phyloP scores from a whole-genome alignment of 2,113 vertebrate species.

The Lipophrys pholis region DNA sequence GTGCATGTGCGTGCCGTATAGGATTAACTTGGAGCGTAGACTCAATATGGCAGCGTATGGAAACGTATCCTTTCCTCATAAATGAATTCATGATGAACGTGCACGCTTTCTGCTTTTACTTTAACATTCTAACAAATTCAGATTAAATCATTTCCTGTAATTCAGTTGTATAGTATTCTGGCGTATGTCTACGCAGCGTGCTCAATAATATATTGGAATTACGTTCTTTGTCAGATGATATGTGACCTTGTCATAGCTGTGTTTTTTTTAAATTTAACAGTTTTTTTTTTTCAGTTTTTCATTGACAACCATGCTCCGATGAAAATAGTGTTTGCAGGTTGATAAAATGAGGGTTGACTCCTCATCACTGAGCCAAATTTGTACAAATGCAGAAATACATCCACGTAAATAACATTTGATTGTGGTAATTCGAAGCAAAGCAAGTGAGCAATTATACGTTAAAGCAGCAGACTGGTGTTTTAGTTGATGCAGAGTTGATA shows the following conservation, averaged over 20 bases:
- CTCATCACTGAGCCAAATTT: slow-evolving; percentile 11
- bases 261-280: neutral
- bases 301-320: neutral
- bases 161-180: neutral
- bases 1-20: slow-evolving; percentile 16
- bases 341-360: slow-evolving; percentile 6
- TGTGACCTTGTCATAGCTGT: slow-evolving; percentile 5
- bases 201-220: slow-evolving; percentile 34
- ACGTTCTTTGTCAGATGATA: slow-evolving; percentile 28
- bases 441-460: neutral
- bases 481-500: no score
- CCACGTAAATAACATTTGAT: slow-evolving; percentile 9
- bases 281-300: neutral
- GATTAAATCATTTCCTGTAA: slow-evolving; percentile 7
- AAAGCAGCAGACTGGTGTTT: no score
- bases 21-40: slow-evolving; percentile 50
- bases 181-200: slow-evolving; percentile 1
- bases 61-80: slow-evolving; percentile 16
- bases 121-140: slow-evolving; percentile 3
- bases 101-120: neutral
- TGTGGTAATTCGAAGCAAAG: neutral
- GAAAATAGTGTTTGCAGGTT: slow-evolving; percentile 8
- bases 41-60: slow-evolving; percentile 24
- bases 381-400: neutral
- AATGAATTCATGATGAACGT: slow-evolving; percentile 17